Base-by-base conservation (phyloP, 1,140 invertebrate genomes). In the Macrostomum lignano region DNA sequence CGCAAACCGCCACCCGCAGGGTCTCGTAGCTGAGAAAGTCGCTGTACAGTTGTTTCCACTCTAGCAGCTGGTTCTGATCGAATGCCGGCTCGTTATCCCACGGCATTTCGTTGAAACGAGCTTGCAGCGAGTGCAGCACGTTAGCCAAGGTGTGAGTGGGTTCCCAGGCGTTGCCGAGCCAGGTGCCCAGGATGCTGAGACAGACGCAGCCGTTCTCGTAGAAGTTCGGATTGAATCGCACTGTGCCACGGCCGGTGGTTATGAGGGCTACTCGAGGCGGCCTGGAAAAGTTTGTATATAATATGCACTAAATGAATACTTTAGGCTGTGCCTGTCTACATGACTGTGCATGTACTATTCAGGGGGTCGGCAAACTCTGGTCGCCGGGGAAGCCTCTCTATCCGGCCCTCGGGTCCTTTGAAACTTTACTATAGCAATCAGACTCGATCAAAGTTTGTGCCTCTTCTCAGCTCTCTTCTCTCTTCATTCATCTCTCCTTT, bases 171-270 rank as follows among this genome's bases (percentile, higher is more conserved):
- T 65, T 65, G 17, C 65, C 66, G 10, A 52, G 81, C 84, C 84
- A 93, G 0, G 84, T 93, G 52, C 88, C 88, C 15, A 91, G 60
- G 36, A 91, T 74, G 42, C 77, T 84, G 42, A 91, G 68, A 55
- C 82, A 88, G 31, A 91, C 81, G 65, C 86, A 86, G 31, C 82
- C 81, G 60, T 88, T 79, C 60, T 82, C 78, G 58, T 91, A 91
- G 15, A 93, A 63, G 66, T 93, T 93, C 17, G 82, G 82, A 64
- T 93, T 93, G 52, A 93, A 93, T 39, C 82, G 67, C 41, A 91
- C 74, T 1, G 74, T 72, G 46, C 78, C 75, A 36, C 77, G 71
- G 17, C 82, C 82, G 2, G 79, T 91, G 7, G 82, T 91, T 60
- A 82, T 73, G 46, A 88, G 61, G 61, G 84, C 86, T 44, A 84